Conservation (phyloP, 2,888 invertebrate species). For the Noctua fimbriata region DNA sequence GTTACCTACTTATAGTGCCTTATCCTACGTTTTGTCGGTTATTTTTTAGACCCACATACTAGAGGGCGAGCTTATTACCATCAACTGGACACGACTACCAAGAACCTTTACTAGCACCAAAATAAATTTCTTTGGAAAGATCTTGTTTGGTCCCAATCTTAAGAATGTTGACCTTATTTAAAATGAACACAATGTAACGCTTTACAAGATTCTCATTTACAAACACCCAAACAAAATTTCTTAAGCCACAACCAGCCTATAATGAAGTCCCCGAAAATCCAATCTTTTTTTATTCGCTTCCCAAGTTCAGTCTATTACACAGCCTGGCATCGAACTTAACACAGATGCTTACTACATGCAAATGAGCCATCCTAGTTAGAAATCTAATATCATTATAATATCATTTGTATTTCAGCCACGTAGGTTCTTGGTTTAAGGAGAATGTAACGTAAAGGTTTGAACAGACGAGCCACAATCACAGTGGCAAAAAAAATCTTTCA, state of each 20-base stretch:
- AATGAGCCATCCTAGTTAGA: slow-evolving; percentile 51
- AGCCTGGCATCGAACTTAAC: slow-evolving; percentile 15
- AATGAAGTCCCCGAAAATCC: slow-evolving; percentile 36
- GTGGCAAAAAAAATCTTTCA: not conserved
- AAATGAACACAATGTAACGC: not conserved
- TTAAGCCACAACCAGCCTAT: not conserved
- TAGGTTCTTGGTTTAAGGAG: slow-evolving; percentile 23
- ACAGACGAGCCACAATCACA: slow-evolving; percentile 5
- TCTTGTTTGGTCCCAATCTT: not conserved
- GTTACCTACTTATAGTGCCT: no score
- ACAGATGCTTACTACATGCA: slow-evolving; percentile 46
- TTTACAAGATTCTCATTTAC: not conserved
- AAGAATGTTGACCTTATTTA: not conserved
- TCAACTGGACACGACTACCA: no score
- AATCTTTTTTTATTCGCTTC: slow-evolving; percentile 36
- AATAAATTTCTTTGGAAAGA: not conserved
- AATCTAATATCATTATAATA: slow-evolving; percentile 53
- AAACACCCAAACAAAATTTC: slow-evolving; percentile 13
- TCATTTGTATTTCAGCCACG: slow-evolving; percentile 57
- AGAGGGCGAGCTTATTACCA: no score
- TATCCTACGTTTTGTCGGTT: no score
- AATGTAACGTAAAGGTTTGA: not conserved
- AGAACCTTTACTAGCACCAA: not conserved
- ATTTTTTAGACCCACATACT: no score
- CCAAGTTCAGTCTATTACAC: slow-evolving; percentile 33